Base-by-base conservation (phyloP, 2,797 vertebrate genomes). In the Acrossocheilus wenchowensis region DNA sequence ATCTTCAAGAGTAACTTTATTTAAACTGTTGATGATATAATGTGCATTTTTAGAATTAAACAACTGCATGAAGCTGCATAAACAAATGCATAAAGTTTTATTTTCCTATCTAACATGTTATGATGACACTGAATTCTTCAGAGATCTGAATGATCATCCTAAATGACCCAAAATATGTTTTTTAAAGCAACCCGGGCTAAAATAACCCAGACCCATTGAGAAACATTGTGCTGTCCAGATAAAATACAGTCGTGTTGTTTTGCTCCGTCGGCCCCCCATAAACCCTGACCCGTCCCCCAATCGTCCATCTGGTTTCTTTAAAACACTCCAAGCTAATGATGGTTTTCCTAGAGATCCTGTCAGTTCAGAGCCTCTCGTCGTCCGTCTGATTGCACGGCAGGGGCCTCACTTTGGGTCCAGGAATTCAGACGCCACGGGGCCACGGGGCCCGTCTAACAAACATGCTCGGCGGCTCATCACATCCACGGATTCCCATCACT, bases 281-380 rank as follows among this genome's bases (percentile, higher is more conserved):
- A 78, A 78, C 50, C 19, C 34, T 36, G 75, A 78, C 75, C 75
- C 34, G 75, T 57, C 75, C 34, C 75, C 21, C 52, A 60, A 23
- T 39, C 50, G 0, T 23, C 52, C 75, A 78, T 78, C 52, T 78
- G 75, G 30, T 78, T 78, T 41, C 50, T 78, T 60, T 78, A 78
- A 78, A 78, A 60, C 34, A 36, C 75, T 78, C 52, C 0, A 2
- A 39, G 34, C 52, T 39, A 78, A 78, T 78, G 75, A 39, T 7
- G 52, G 48, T 78, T 78, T 39, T 57, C 34, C 75, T 21, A 6
- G 34, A 41, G 75, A 57, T 41, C 52, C 50, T 41, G 50, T 60
- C 75, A 78, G 75, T n/a, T 23, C 50, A 34, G 52, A 54, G 17
- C 50, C 34, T 30, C 62, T 64, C 11, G 6, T 9, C 23, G 14